phyloP scores from a whole-genome alignment of 2,113 vertebrate genomes.

The mouse (Mus musculus) region GRCm39 chr16:63684501-63685000 shows the following conservation, averaged over 20 bases:
- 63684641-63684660: not conserved
- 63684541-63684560: slow-evolving; percentile 90
- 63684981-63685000: not conserved
- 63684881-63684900: not conserved
- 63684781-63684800: not conserved
- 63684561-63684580: slow-evolving; percentile 74
- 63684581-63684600: slow-evolving; percentile 83
- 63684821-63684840: slow-evolving; percentile 13
- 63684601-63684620: slow-evolving; percentile 60
- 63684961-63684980: not conserved
- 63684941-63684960: not conserved
- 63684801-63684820: slow-evolving; percentile 51
- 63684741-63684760: not conserved
- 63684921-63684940: slow-evolving; percentile 20
- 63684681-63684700: not conserved
- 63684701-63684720: not conserved
- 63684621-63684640: fast-evolving
- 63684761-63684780: too few species aligned
- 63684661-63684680: fast-evolving
- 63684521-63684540: slow-evolving; percentile 93
- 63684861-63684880: not conserved
- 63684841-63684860: not conserved
- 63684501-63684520: slow-evolving; percentile 90
- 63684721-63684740: not conserved
- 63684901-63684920: not conserved